Evolutionary conservation across 2,888 invertebrate genomes (phyloP), one percentile per base, ranked within the genome.

Genomic region (Acanthosepion esculentum): DNA sequence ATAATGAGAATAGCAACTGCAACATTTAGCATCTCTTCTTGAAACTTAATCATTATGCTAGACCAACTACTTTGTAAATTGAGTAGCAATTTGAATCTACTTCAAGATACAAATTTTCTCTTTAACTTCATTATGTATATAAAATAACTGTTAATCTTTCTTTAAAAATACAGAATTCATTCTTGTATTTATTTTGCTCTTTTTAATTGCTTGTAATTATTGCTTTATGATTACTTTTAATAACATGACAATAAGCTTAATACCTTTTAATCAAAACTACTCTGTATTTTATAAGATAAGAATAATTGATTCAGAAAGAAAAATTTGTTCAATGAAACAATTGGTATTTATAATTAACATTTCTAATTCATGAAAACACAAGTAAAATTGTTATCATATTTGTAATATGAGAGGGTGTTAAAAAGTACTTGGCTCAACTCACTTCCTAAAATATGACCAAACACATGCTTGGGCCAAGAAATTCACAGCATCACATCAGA

Each of bases 271-370:
- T 78, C n/a, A 78, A 78, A 78, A 78, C 33, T 78, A 78, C n/a
- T 78, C 33, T n/a, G 4, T 33, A 78, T 78, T 5, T 6, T n/a
- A 78, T n/a, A n/a, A 78, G 78, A 78, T n/a, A n/a, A 78, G n/a
- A 78, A 78, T n/a, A 78, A 78, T 78, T n/a, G n/a, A 78, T 78
- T 78, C n/a, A 78, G n/a, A n/a, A n/a, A 33, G n/a, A n/a, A 78
- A 78, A 78, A 33, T 33, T 4, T 15, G n/a, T n/a, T 78, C 15
- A 78, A n/a, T 78, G 59, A 59, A 23, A 59, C 59, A 23, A 23
- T n/a, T 78, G 78, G 18, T 1, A 78, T 78, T 78, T 15, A 33
- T 33, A 33, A 78, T 78, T n/a, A 78, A 78, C 33, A 15, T 78
- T 78, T 12, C 78, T 18, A n/a, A 78, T 78, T 78, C 15, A 33